phyloP scores from a whole-genome alignment of 2,113 vertebrate species.

The Chloebia gouldiae region DNA sequence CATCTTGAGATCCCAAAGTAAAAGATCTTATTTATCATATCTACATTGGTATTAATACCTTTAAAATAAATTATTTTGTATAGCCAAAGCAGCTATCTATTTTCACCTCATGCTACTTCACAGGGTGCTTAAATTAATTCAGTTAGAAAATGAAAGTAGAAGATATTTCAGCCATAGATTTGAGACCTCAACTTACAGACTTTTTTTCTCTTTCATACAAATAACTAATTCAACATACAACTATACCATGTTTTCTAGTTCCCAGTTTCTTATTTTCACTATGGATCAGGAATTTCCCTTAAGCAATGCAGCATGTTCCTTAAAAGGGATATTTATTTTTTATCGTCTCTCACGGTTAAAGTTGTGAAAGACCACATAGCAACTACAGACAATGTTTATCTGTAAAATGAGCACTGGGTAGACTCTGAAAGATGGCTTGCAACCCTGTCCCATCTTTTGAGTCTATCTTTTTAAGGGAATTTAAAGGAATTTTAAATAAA shows the following conservation, averaged over 20 bases:
- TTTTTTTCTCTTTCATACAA: background rate
- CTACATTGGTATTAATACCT: background rate
- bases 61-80: background rate
- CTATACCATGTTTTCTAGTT: background rate
- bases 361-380: background rate
- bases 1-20: background rate
- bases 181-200: background rate
- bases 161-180: background rate
- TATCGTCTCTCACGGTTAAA: background rate
- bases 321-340: background rate
- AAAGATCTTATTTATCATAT: background rate
- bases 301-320: background rate
- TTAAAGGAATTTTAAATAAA: background rate
- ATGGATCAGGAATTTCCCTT: background rate
- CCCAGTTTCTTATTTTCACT: background rate
- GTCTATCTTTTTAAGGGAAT: background rate
- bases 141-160: background rate
- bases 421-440: background rate
- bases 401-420: background rate
- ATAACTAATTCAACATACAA: background rate
- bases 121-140: background rate
- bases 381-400: background rate
- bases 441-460: background rate
- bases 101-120: background rate
- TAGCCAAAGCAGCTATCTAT: background rate